A percentile compares a stretch with the other conserved stretches of the same genome.
phyloP scores from a whole-genome alignment of 2,113 vertebrate species.

The Egretta garzetta region DNA sequence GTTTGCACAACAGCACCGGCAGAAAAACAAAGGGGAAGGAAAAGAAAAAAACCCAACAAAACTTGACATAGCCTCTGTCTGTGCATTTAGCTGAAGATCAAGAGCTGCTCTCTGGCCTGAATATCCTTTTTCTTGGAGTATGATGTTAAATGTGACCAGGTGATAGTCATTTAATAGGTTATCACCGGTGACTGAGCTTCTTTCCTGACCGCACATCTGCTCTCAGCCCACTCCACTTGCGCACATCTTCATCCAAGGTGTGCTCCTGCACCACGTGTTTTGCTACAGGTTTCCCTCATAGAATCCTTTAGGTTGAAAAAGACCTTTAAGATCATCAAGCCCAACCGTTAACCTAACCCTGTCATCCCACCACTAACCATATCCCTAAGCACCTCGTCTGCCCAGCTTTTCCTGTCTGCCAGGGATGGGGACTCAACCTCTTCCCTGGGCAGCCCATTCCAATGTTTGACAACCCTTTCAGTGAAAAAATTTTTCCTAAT shows the following conservation, averaged over 20 bases:
- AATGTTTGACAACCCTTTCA: no score
- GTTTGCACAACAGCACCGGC: not conserved
- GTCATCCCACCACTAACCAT: no score
- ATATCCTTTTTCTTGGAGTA: not conserved
- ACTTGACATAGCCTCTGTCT: not conserved
- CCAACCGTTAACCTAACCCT: no score
- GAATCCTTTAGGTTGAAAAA: no score
- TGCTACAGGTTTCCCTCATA: not conserved
- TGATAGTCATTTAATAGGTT: not conserved
- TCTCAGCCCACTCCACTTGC: rapidly evolving
- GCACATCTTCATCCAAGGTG: not conserved
- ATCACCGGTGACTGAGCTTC: not conserved
- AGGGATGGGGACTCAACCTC: no score
- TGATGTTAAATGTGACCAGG: not conserved
- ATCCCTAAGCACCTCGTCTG: no score
- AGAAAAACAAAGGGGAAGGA: not conserved
- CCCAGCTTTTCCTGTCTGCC: no score
- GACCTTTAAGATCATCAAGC: no score
- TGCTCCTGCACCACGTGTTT: not conserved
- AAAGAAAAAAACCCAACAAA: not conserved
- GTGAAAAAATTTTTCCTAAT: no score
- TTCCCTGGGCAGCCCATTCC: no score
- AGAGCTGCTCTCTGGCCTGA: not conserved
- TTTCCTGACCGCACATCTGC: not conserved
- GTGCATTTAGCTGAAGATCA: not conserved